phyloP scores from a whole-genome alignment of 2,888 invertebrate genomes.

The Vandiemenella viatica region DNA sequence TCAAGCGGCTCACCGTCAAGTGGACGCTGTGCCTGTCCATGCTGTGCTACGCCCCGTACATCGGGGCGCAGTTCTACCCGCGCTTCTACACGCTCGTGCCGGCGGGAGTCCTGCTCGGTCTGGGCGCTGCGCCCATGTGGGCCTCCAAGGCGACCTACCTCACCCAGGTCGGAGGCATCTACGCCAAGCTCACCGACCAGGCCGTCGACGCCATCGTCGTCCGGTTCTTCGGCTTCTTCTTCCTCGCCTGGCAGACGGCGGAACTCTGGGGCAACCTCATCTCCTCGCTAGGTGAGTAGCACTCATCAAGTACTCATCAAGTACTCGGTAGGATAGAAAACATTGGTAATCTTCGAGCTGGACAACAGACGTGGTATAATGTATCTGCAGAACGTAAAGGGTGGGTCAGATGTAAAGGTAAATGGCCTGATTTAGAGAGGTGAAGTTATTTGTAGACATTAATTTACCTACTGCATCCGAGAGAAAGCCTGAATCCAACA shows the following conservation, averaged over 20 bases:
- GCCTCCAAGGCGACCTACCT: conserved; percentile 95
- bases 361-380: too few species aligned
- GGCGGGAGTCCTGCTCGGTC: conserved; percentile 81
- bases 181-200: conserved; percentile 75
- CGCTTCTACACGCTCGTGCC: conserved; percentile 75
- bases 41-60: conserved; percentile 87
- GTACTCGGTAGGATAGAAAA: neutral
- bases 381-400: too few species aligned
- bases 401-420: too few species aligned
- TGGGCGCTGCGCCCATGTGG: conserved; percentile 97
- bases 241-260: conserved; percentile 92
- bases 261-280: conserved; percentile 93
- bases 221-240: conserved; percentile 96
- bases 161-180: conserved; percentile 82
- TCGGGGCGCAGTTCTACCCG: conserved; percentile 86
- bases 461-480: too few species aligned
- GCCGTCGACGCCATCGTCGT: conserved; percentile 86
- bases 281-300: conserved; percentile 68
- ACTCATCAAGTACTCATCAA: neutral
- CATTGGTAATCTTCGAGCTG: too few species aligned
- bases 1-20: conserved; percentile 86
- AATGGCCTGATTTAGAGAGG: too few species aligned
- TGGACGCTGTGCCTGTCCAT: conserved; percentile 88
- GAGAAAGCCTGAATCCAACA: too few species aligned
- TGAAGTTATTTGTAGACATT: too few species aligned